Conservation (phyloP, 2,113 vertebrate species). For the Eonycteris spelaea region DNA sequence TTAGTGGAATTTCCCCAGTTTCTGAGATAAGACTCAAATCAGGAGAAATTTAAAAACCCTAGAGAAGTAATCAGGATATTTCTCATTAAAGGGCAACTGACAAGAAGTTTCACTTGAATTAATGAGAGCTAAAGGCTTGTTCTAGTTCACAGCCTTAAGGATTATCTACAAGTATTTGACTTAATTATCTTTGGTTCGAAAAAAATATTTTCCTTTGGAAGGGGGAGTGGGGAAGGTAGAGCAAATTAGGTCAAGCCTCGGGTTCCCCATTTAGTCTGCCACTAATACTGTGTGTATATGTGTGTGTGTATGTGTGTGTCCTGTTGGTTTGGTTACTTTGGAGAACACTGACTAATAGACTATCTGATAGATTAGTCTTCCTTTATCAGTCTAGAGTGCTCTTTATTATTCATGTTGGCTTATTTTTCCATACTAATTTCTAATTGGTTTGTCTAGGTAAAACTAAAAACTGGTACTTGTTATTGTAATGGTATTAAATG, state of each 20-base stretch:
- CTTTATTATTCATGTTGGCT: background rate
- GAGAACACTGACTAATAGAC: background rate
- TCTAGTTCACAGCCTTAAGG: background rate
- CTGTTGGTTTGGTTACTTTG: background rate
- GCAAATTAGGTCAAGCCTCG: background rate
- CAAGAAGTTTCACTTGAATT: background rate
- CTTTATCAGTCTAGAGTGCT: background rate
- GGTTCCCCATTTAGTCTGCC: background rate
- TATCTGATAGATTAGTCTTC: background rate
- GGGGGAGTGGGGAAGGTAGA: background rate
- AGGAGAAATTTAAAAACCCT: background rate
- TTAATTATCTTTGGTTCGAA: background rate
- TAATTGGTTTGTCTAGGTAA: background rate
- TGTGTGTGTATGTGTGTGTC: background rate
- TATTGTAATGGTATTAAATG: background rate
- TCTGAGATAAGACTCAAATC: background rate
- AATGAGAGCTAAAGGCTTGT: background rate
- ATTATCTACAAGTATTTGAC: constrained; percentile 7
- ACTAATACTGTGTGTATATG: background rate
- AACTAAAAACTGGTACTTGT: constrained; percentile 1
- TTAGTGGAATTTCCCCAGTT: background rate
- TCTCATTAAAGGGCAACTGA: background rate
- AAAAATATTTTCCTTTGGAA: background rate
- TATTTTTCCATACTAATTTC: background rate
- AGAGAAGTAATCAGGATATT: background rate